Evolutionary conservation across 2,888 invertebrate species (phyloP).

Genomic region (Himalopsyche kuldschensis): DNA sequence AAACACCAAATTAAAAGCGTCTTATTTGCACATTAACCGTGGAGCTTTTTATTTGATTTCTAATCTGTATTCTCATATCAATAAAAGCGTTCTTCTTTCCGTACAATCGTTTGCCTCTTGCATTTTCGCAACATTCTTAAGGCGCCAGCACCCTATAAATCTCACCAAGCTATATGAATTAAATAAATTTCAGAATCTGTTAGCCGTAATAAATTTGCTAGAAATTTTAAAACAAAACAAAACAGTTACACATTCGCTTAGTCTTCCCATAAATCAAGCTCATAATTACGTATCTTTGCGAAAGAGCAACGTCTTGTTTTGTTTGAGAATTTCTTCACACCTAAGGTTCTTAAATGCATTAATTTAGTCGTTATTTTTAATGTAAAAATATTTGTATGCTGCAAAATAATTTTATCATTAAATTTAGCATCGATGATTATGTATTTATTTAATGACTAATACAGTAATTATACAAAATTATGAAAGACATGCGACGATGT

Average conservation of each 20-base stretch:
- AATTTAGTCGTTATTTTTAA: not conserved
- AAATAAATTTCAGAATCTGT: not conserved
- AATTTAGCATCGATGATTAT: no score
- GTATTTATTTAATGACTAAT: no score
- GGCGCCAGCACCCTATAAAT: not conserved
- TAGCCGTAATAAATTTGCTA: not conserved
- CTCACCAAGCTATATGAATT: not conserved
- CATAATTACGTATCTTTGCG: not conserved
- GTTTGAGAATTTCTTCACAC: not conserved
- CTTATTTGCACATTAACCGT: no score
- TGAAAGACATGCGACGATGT: no score
- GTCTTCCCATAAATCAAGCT: not conserved
- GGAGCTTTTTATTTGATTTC: no score
- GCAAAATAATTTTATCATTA: no score
- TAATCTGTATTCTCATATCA: no score
- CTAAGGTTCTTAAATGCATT: not conserved
- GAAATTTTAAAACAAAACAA: not conserved
- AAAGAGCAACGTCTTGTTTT: not conserved
- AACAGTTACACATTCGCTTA: not conserved
- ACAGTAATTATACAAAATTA: no score
- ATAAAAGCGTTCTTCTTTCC: not conserved
- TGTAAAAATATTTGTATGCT: no score
- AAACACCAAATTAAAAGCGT: no score
- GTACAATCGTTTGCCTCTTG: not conserved
- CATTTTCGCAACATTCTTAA: not conserved